Evolutionary conservation across 2,888 invertebrate genomes (phyloP), one percentile per base, ranked within the genome.

Genomic region (Volucella inflata): DNA sequence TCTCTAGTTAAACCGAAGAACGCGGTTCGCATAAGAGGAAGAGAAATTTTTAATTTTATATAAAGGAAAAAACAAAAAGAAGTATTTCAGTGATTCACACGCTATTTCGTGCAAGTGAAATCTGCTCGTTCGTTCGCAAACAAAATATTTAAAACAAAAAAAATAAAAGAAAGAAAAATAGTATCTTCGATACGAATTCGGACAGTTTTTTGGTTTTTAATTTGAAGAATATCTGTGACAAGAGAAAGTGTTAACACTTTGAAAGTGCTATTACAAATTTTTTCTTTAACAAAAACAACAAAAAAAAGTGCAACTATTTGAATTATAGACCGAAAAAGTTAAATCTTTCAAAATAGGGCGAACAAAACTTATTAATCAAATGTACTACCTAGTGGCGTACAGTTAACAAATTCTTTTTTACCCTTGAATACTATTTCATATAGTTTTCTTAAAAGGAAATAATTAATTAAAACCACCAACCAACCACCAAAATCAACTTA

Each of bases 311-410:
- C 81, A 77, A 72, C 10, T 9, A 62, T 74, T 59, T 70, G 65
- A 85, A 57, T 59, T 21, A 72, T 60, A 55, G 30, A n/a, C 6
- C 6, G 30, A 12, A 36, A 38, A 12, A 75, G 51, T 64, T 74
- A 59, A 78, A 79, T 44, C 74, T 78, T 44, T 88, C 88, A 89
- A 88, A 88, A 89, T 90, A 89, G 88, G 88, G 87, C 88, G 89
- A 88, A 89, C 87, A 88, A 87, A 88, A 87, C 87, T 89, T 87
- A 82, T 89, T 87, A 89, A 88, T 88, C 90, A 90, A 89, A 90
- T 90, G 90, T 90, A 90, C 90, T 89, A 90, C 88, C 89, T 90
- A 82, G 90, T 90, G 87, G 90, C 90, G 68, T 90, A 90, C 87
- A 90, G 90, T 88, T 90, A 89, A 89, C 90, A 89, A 89, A 87